These are phyloP conservation scores for Operophtera brumata DNA, from an alignment of 2,888 invertebrate species.

Conservation along the genomic window DNA sequence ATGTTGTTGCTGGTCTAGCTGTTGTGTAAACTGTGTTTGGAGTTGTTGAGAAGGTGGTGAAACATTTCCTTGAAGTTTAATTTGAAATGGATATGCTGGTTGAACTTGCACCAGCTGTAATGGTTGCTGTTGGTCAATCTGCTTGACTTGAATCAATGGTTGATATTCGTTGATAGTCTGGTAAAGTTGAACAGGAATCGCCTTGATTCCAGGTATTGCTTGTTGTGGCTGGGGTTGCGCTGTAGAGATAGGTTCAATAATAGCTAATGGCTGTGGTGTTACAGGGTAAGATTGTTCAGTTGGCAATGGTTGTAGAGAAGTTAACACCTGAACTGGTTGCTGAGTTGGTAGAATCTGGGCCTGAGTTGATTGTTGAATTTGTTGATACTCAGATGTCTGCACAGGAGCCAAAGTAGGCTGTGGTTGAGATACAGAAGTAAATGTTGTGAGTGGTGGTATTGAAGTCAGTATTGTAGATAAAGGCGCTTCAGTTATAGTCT, in stretches of 20 bases:
- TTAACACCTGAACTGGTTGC: slow-evolving; percentile 3
- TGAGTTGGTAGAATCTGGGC: slow-evolving; percentile 6
- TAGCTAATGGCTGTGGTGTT: slow-evolving; percentile 11
- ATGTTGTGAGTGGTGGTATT: slow-evolving; percentile 8
- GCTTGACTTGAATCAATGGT: slow-evolving; percentile 7
- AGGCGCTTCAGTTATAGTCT: slow-evolving; percentile 3
- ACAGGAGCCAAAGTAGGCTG: neutral
- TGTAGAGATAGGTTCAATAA: slow-evolving; percentile 2
- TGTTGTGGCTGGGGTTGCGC: slow-evolving; percentile 1
- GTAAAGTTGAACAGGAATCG: slow-evolving; percentile 11
- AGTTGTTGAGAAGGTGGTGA: slow-evolving; percentile 17
- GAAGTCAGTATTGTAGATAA: slow-evolving; percentile 1
- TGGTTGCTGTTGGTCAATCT: neutral
- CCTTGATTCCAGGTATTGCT: slow-evolving; percentile 6
- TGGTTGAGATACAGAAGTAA: slow-evolving; percentile 1
- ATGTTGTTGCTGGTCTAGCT: slow-evolving; percentile 9
- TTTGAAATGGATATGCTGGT: slow-evolving; percentile 1
- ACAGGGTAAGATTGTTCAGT: slow-evolving; percentile 1
- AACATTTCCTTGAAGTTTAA: slow-evolving; percentile 1
- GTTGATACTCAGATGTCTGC: slow-evolving; percentile 8
- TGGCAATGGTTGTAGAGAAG: slow-evolving; percentile 15
- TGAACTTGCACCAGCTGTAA: neutral
- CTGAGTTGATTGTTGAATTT: slow-evolving; percentile 6
- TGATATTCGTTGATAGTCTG: slow-evolving; percentile 3
- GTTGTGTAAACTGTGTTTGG: slow-evolving; percentile 16